phyloP scores from a whole-genome alignment of 2,888 invertebrate genomes.

The Sarcophaga carnaria region DNA sequence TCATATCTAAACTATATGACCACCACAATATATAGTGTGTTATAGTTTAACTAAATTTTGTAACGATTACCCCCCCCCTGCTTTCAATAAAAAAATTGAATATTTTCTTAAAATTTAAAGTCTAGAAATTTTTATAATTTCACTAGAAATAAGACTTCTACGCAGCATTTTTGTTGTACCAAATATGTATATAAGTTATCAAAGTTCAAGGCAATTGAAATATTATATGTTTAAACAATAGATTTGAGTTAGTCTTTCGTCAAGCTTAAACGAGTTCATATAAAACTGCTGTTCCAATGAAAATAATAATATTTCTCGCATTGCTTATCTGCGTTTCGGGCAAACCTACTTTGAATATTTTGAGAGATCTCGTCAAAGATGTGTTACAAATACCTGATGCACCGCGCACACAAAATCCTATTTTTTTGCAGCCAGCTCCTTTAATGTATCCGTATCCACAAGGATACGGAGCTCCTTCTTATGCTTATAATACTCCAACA shows the following conservation, averaged over 20 bases:
- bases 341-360: background rate
- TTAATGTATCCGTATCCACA: background rate
- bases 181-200: background rate
- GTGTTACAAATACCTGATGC: background rate
- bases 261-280: background rate
- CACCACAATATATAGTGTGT: no score
- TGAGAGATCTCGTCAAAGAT: background rate
- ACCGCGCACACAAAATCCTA: background rate
- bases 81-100: no score
- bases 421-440: background rate
- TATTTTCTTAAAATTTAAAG: no score
- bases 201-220: background rate
- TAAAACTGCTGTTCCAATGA: background rate
- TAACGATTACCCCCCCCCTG: no score
- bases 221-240: background rate
- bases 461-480: background rate
- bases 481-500: background rate
- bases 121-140: no score
- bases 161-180: no score
- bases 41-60: no score
- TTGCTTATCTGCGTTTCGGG: background rate
- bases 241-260: background rate
- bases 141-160: no score
- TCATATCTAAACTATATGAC: no score
- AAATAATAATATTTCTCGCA: background rate